Conservation (phyloP, 2,888 invertebrate species). For the Pandemis cinnamomeana region DNA sequence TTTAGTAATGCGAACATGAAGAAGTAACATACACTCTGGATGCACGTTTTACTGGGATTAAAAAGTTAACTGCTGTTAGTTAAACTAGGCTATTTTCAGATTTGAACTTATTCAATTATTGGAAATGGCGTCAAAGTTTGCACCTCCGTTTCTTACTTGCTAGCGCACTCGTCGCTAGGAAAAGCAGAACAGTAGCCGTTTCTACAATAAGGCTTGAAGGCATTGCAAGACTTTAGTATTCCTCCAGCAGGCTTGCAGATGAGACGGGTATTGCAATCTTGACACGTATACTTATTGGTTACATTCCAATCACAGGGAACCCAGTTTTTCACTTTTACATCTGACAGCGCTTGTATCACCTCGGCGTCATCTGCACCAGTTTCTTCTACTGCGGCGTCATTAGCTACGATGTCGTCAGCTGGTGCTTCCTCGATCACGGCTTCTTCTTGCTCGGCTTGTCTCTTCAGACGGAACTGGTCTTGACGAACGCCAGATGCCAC, state of each 20-base stretch:
- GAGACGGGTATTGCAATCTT: conserved; percentile 20
- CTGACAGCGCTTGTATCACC: neutral
- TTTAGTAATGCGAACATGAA: too few species aligned
- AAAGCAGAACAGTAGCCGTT: conserved; percentile 4
- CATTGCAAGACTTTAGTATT: neutral
- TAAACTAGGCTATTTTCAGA: too few species aligned
- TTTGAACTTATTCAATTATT: too few species aligned
- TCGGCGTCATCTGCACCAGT: neutral
- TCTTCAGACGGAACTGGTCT: neutral
- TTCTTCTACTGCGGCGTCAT: neutral
- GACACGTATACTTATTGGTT: neutral
- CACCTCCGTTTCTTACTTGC: neutral
- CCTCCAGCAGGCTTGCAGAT: conserved; percentile 18
- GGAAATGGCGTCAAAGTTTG: neutral
- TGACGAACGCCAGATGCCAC: neutral
- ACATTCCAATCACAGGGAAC: neutral
- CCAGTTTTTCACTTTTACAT: neutral
- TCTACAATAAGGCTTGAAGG: neutral
- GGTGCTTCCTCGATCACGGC: neutral
- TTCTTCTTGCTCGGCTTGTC: neutral
- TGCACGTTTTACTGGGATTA: too few species aligned
- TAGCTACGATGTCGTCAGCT: neutral
- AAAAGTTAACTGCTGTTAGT: too few species aligned
- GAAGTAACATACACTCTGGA: too few species aligned
- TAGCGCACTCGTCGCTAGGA: neutral